Base-by-base conservation (phyloP, 2,888 invertebrate genomes). In the Stictocephala bisonia region DNA sequence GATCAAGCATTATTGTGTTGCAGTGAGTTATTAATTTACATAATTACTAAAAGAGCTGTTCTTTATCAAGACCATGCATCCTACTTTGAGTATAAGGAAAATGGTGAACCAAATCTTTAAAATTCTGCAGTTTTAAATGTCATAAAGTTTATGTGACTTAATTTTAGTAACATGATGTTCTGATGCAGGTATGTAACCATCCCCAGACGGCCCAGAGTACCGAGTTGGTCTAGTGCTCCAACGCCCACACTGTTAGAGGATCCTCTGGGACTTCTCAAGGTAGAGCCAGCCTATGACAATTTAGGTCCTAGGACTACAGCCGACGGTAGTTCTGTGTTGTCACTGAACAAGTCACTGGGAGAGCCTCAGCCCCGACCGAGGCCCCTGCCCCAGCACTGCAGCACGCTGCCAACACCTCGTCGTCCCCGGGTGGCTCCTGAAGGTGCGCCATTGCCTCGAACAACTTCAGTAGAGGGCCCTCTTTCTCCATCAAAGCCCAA, bases 221-320 rank as follows among this genome's bases (percentile, higher is more conserved):
- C 93, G 1, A 93, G 93, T 81, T 94, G 94, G 93, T 91, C 90
- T 75, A 91, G 87, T 84, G 90, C 83, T 80, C 90, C 83, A 81
- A 88, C 85, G 71, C 85, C 84, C 27, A 85, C 81, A 31, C 75
- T 75, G 18, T 74, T 78, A 27, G 80, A 79, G 69, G 80, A 80
- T 26, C 77, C 76, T 11, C 66, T 78, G 18, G 83, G 86, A 7
- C 74, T 78, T 9, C 77, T 80, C 51, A 80, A 79, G 72, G 75
- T 88, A 72, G 93, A 94, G 81, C 95, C 95, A 0, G 88, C 95
- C 24, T 95, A 95, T 82, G 95, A 95, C 82, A 95, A 95, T 82
- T 85, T 95, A 56, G 95, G 95, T 0, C 84, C 92, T 18, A 87
- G 95, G 67, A 94, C 94, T 18, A 94, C 95, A 18, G 94, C 93